phyloP scores from a whole-genome alignment of 2,888 invertebrate genomes.

The Harpalus rubripes region DNA sequence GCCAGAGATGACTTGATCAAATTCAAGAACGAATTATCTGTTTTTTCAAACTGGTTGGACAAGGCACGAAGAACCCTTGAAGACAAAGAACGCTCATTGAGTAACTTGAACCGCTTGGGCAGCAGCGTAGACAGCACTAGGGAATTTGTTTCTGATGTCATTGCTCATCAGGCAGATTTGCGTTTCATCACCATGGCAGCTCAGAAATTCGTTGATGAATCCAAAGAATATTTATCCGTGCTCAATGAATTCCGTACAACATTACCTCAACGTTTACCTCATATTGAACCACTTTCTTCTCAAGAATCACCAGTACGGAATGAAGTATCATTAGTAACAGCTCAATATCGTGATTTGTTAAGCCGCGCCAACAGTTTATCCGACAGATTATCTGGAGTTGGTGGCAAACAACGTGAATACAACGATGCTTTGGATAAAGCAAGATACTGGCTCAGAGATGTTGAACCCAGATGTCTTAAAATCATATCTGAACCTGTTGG shows the following conservation, averaged over 20 bases:
- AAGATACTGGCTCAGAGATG: constrained; percentile 87
- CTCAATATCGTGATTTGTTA: constrained; percentile 90
- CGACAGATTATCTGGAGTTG: constrained; percentile 90
- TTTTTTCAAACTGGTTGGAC: constrained; percentile 92
- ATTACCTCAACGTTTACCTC: constrained; percentile 89
- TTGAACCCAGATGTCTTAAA: constrained; percentile 87
- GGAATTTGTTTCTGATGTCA: constrained; percentile 95
- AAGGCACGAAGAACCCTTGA: constrained; percentile 88
- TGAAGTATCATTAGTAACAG: constrained; percentile 88
- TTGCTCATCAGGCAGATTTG: constrained; percentile 96
- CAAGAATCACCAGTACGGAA: constrained; percentile 88
- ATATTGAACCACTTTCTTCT: constrained; percentile 85
- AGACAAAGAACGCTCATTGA: constrained; percentile 90
- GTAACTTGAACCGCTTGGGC: constrained; percentile 86
- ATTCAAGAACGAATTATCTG: constrained; percentile 88
- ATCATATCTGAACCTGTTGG: constrained; percentile 90
- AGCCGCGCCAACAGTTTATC: constrained; percentile 90
- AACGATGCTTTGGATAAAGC: constrained; percentile 91
- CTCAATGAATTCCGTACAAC: constrained; percentile 93
- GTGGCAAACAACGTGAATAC: constrained; percentile 87
- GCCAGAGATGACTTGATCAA: constrained; percentile 94
- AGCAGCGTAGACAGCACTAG: constrained; percentile 89
- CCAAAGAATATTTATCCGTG: constrained; percentile 91
- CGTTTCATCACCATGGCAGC: constrained; percentile 97
- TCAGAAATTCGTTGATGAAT: constrained; percentile 97